These are phyloP conservation scores for Palythoa heliodiscus DNA, from an alignment of 92 coral and sea anemone genomes.

Conservation along the genomic window DNA sequence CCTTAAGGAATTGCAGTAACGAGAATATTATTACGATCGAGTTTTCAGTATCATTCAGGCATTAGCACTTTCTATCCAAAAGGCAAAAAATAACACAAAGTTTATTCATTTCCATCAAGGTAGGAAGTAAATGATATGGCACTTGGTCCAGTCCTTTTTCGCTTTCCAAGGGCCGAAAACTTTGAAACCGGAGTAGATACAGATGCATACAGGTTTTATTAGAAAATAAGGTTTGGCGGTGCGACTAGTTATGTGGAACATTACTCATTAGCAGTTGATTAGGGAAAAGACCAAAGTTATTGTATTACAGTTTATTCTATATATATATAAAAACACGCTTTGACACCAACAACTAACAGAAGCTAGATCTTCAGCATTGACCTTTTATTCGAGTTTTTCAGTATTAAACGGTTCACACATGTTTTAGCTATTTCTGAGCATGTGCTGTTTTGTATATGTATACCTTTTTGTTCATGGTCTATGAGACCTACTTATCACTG, in stretches of 20 bases:
- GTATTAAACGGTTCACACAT: no score
- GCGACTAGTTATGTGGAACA: not conserved
- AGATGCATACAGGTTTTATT: conserved; percentile 1
- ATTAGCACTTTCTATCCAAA: no score
- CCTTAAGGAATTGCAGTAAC: no score
- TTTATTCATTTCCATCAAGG: not conserved
- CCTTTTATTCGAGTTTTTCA: not conserved
- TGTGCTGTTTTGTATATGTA: not conserved
- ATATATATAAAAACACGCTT: not conserved
- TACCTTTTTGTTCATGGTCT: conserved; percentile 5
- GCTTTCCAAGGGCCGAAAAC: not conserved
- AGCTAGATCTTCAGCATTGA: not conserved
- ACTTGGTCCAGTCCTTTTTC: not conserved
- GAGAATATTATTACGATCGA: no score
- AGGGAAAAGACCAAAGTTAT: not conserved
- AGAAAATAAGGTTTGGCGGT: not conserved
- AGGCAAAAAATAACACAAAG: not conserved
- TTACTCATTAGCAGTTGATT: not conserved
- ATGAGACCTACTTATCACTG: conserved; percentile 43
- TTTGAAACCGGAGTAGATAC: not conserved
- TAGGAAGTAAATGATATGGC: conserved; percentile 7
- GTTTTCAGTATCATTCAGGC: no score
- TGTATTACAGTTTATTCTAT: not conserved
- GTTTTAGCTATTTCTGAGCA: not conserved
- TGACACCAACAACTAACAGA: not conserved